Evolutionary conservation across 2,113 vertebrate species (phyloP), one percentile per base, ranked within the genome.

Genomic region (Corydoras sp.): DNA sequence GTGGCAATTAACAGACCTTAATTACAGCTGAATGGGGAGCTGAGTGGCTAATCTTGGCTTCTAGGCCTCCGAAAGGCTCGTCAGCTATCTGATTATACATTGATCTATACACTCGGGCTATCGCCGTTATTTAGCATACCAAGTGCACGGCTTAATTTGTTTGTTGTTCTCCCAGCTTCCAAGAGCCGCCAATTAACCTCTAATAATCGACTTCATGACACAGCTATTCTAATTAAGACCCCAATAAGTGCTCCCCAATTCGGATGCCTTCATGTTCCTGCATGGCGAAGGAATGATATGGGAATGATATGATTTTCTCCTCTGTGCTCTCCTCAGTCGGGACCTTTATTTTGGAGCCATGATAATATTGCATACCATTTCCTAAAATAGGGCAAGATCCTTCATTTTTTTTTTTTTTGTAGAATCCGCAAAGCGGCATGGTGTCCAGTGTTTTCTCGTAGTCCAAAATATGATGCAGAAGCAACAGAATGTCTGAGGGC

Each of bases 1-100:
- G 69, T 75, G 70, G 50, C 65, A 95, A 97, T 96, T 97, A 98
- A 91, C 94, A 90, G 58, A 89, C 83, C 90, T 97, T 97, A 96
- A 96, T 97, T 96, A 97, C 86, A 88, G 89, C 89, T 94, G 84
- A 91, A 90, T 73, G 65, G 69, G 51, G 69, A 92, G 90, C 86
- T 87, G 89, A 92, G 91, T 86, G 88, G 86, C 90, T 90, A 90
- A 90, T 92, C 89, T 85, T 85, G 87, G 80, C 83, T 89, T 86
- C 88, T 86, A 90, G 89, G 89, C 81, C 86, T 80, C 71, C 79
- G 75, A 74, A 61, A 72, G 70, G 43, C 79, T 76, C 31, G 50
- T 73, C 86, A 79, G 86, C 87, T 89, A 89, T 92, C 88, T 92
- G 89, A 89, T 91, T 88, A 84, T 87, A 84, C 89, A 89, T 89